Base-by-base conservation (phyloP, 2,113 vertebrate species). In the Tonatia bakeri region DNA sequence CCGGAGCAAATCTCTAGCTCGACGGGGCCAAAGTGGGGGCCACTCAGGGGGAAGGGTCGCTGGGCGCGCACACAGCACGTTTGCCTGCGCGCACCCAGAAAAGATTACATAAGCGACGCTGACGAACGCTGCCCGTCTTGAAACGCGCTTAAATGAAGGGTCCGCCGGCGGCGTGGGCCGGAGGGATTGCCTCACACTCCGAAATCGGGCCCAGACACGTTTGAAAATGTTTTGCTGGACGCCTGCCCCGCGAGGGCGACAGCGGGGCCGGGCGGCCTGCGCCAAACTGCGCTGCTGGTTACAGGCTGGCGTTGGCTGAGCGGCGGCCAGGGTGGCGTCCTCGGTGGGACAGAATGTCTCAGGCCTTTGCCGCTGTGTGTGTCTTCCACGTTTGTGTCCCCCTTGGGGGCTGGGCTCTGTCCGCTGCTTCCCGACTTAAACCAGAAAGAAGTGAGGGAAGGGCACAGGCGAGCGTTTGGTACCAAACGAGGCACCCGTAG, bases 131-230 rank as follows among this genome's bases (percentile, higher is more conserved):
- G 81, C 90, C 77, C 33, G 1, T 20, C 67, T 12, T 7, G 43
- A 77, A 96, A 87, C 4, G 31, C 89, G 10, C 90, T 87, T 56
- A 17, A 83, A 91, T 36, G 31, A 92, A 90, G 93, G 91, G 89
- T 87, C 77, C 7, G 82, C 81, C 83, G 19, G 86, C 67, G 7
- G 65, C 81, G 22, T 50, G 95, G 95, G 87, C 96, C 88, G 13
- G 33, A 65, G 97, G 91, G 95, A 96, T 91, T 72, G 96, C 91
- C 82, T 96, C 81, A 89, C 96, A 94, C 95, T 80, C 91, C 47
- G 15, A 40, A 82, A 77, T 91, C 19, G 38, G 70, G 96, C 87
- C 94, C 94, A 96, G 96, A 87, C 94, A 90, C 90, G 70, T 95
- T 95, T 43, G 17, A 93, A 79, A 96, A 88, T 59, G 85, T 82